Conservation (phyloP, 2,113 vertebrate genomes). For the Atrichornis clamosus region DNA sequence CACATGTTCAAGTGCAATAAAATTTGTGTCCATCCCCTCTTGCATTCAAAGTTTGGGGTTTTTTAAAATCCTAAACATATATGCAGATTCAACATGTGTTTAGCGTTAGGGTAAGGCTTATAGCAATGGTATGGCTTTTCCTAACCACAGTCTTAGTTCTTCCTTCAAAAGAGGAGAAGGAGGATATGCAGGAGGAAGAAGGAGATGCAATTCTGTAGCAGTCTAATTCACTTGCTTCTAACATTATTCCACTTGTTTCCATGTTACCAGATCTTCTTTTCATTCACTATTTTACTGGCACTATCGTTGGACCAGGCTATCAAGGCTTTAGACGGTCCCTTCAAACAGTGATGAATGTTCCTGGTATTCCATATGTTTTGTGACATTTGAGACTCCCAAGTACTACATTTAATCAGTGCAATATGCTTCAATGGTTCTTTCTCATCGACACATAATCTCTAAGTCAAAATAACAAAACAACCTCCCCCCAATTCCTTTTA, state of each 20-base stretch:
- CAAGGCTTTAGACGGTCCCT: constrained; percentile 51
- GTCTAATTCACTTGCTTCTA: not conserved
- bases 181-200: not conserved
- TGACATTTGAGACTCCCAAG: constrained; percentile 54
- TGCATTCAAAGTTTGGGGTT: not conserved
- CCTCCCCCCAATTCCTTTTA: not conserved
- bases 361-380: constrained; percentile 52
- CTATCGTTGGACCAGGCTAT: constrained; percentile 14
- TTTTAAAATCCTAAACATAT: not conserved
- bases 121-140: not conserved
- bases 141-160: not conserved
- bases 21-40: not conserved
- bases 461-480: constrained; percentile 66
- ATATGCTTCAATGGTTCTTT: constrained; percentile 51
- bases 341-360: constrained; percentile 42
- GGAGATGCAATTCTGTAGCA: not conserved
- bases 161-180: not conserved
- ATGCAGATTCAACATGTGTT: not conserved
- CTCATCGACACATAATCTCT: constrained; percentile 28
- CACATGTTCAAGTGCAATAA: not conserved
- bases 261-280: not conserved
- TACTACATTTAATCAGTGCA: constrained; percentile 58
- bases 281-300: constrained; percentile 37
- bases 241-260: not conserved
- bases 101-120: not conserved